Evolutionary conservation across 2,888 invertebrate species (phyloP).

Genomic region (Hermaeophaga mercurialis): DNA sequence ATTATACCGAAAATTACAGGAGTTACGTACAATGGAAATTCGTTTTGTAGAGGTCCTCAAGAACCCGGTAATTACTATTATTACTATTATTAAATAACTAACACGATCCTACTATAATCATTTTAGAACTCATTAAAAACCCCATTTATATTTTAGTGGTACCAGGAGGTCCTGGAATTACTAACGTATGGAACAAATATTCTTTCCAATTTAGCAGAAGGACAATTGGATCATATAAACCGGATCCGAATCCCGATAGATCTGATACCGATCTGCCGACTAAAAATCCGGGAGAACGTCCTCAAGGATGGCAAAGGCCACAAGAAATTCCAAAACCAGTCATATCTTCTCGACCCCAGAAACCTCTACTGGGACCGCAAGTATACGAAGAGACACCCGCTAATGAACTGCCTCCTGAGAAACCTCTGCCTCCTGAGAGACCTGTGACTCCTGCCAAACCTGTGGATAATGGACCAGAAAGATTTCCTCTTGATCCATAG

Average conservation of each 20-base stretch:
- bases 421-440: background rate
- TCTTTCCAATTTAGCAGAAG: constrained; percentile 26
- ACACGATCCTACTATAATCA: too few relatives aligned
- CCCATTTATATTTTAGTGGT: constrained; percentile 30
- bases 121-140: too few relatives aligned
- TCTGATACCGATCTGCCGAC: constrained; percentile 30
- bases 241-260: constrained; percentile 7
- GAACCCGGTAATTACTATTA: constrained; percentile 43
- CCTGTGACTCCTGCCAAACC: background rate
- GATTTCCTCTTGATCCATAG: background rate
- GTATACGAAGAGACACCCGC: too few relatives aligned
- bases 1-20: constrained; percentile 47
- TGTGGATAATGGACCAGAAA: background rate
- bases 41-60: constrained; percentile 45
- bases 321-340: too few relatives aligned
- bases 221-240: constrained; percentile 8
- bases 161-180: constrained; percentile 37
- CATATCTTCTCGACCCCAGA: background rate
- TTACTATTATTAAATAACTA: background rate
- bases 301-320: background rate
- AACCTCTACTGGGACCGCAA: background rate
- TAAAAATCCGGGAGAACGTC: constrained; percentile 25
- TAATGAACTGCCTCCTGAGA: background rate
- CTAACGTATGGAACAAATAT: constrained; percentile 38
- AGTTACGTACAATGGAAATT: constrained; percentile 43